Conservation (phyloP, 2,113 vertebrate genomes). For the Herpetotheres cachinnans region DNA sequence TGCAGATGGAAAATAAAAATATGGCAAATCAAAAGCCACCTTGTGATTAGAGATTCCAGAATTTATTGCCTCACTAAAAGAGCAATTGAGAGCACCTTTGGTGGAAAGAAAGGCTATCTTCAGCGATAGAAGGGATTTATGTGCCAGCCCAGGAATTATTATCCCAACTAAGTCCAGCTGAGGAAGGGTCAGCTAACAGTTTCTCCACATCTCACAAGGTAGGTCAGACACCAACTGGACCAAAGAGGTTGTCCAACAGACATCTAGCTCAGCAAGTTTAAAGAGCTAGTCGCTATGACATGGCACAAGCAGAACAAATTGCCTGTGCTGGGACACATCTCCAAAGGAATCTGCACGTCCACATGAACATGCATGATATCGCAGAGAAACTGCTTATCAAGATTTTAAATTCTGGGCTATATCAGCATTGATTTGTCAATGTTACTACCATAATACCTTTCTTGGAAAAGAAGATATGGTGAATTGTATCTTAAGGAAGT, state of each 20-base stretch:
- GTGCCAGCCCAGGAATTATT: not conserved
- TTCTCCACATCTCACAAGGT: not conserved
- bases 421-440: not conserved
- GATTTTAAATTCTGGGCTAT: not conserved
- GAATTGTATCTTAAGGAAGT: not conserved
- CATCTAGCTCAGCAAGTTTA: not conserved
- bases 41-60: not conserved
- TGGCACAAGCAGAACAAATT: fast-evolving
- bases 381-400: not conserved
- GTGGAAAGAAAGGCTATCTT: not conserved
- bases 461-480: not conserved
- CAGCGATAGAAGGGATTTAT: not conserved
- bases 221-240: not conserved
- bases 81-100: not conserved
- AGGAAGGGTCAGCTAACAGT: not conserved
- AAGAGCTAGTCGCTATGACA: not conserved
- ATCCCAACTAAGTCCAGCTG: not conserved
- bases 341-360: not conserved
- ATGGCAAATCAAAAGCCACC: not conserved
- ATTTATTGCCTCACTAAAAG: not conserved
- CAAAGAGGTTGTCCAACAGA: not conserved
- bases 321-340: not conserved
- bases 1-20: not conserved
- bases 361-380: not conserved
- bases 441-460: not conserved